Conservation (phyloP, 2,888 invertebrate species). For the Lutraria lutraria region DNA sequence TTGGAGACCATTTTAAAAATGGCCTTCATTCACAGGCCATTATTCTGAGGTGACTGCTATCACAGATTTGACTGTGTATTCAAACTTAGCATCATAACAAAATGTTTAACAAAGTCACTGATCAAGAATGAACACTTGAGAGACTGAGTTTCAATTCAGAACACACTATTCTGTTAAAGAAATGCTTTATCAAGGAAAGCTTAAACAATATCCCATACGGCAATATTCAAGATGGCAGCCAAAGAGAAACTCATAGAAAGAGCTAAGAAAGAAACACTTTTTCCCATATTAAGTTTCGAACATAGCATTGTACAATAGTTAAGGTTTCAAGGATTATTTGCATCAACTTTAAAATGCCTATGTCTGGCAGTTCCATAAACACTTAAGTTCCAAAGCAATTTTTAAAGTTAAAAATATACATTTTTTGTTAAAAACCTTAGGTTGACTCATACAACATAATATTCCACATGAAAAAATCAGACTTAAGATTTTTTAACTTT, state of each 20-base stretch:
- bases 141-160: too few relatives aligned
- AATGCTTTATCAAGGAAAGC: too few relatives aligned
- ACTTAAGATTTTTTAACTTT: not conserved
- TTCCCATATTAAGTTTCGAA: not conserved
- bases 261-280: not conserved
- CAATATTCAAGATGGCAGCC: not conserved
- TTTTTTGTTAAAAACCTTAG: too few relatives aligned
- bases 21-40: too few relatives aligned
- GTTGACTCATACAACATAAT: not conserved
- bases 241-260: not conserved
- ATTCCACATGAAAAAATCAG: not conserved
- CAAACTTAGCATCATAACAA: too few relatives aligned
- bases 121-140: too few relatives aligned
- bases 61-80: too few relatives aligned
- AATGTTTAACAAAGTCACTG: too few relatives aligned
- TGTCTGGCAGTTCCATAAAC: not conserved
- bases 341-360: not conserved
- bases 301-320: constrained; percentile 5
- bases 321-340: not conserved
- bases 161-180: too few relatives aligned
- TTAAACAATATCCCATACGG: not conserved
- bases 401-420: too few relatives aligned
- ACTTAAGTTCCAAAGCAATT: not conserved
- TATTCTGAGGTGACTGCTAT: too few relatives aligned
- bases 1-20: too few relatives aligned